Evolutionary conservation across 2,888 invertebrate genomes (phyloP), one percentile per base, ranked within the genome.

Genomic region (Boloria selene): DNA sequence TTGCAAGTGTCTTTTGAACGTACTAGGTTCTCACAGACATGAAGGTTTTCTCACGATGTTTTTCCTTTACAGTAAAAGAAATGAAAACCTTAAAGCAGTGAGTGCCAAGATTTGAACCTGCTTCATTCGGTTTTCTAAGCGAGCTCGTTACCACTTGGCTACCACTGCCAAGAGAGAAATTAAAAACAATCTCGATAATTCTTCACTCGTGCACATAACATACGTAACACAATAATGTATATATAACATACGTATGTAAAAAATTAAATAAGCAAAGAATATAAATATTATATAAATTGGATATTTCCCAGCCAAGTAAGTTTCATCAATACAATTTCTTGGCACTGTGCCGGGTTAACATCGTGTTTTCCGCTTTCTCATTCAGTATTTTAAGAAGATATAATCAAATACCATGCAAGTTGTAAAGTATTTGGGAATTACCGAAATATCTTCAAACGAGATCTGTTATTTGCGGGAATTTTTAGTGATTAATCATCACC

Each of bases 341-440:
- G 64, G 64, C 64, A 58, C 14, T n/a, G 22, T 51, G 64, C 64
- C 64, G 44, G 44, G 44, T 52, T 44, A 64, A 64, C 50, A 64
- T 52, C 31, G 45, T 17, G 45, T 58, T 58, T 51, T 26, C 56
- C 16, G 17, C 26, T 44, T 45, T 31, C 44, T 50, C 22, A 50
- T 45, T 44, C 53, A 54, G 54, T 45, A 62, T 53, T 49, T 62
- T 52, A 61, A 38, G 49, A 17, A 59, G 49, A 59, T 49, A 38
- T 49, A 31, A 59, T 59, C 49, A 49, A 59, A 49, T 38, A 38
- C 14, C 47, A 47, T 13, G 18, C 47, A 47, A 50, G 14, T 14
- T 38, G 49, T 49, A 49, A 17, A 49, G 14, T 17, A 49, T 59
- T 59, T 50, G 14, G 50, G 59, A 13, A 18, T 50, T 50, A 7